Evolutionary conservation across 2,113 vertebrate species (phyloP), one percentile per base, ranked within the genome.

Genomic region (Pomatostomus ruficeps): DNA sequence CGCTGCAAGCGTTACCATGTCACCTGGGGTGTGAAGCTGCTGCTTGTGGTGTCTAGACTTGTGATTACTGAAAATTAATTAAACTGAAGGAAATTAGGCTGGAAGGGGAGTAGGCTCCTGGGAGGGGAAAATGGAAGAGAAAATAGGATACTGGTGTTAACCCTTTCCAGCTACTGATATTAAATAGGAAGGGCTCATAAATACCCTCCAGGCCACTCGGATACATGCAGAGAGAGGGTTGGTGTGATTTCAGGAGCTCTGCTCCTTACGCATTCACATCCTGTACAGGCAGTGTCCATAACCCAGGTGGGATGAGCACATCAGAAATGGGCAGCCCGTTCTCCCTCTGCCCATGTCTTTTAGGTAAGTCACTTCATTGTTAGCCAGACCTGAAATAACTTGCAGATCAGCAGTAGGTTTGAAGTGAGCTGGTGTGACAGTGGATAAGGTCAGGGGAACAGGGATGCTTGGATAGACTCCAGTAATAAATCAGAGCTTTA

Each of bases 31-130:
- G 95, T 96, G 96, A 96, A 95, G 95, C 90, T 94, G 93, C 94
- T 95, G 88, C 83, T 94, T 90, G 73, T 94, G 95, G 82, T 96
- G 95, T 96, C 95, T 97, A 97, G 95, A 96, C 94, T 95, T 95
- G 94, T 96, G 96, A 96, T 97, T 97, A 96, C 93, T 93, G 95
- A 97, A 97, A 97, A 96, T 97, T 96, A 97, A 96, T 96, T 97
- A 96, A 96, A 96, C 91, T 90, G 95, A 91, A 96, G 88, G 92
- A 96, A 97, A 96, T 96, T 96, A 96, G 94, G 91, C 96, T 94
- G 94, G 92, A 93, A 95, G 85, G 95, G 85, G 92, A 96, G 93
- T 94, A 88, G 95, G 79, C 94, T 97, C 91, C 85, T 93, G 95
- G 93, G 93, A 96, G 82, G 85, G 85, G 74, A 95, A 94, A 95